Evolutionary conservation across 2,113 vertebrate species (phyloP).

Genomic region (Zosterops borbonicus): DNA sequence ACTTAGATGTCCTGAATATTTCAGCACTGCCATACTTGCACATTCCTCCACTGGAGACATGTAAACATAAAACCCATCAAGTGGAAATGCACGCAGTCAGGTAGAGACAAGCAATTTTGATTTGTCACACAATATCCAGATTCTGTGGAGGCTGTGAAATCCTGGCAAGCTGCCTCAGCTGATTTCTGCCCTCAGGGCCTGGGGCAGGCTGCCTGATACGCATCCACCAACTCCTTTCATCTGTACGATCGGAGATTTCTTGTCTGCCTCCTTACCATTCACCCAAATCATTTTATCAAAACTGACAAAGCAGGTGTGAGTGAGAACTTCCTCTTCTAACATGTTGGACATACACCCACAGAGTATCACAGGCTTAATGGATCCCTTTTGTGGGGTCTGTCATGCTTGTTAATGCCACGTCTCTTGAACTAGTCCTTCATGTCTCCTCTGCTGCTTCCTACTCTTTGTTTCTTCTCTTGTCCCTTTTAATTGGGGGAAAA

Average conservation of each 20-base stretch:
- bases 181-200: background rate
- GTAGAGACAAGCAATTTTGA: slow-evolving; percentile 20
- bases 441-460: background rate
- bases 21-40: background rate
- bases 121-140: slow-evolving; percentile 1
- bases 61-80: slow-evolving; percentile 21
- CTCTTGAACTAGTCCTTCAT: background rate
- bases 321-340: background rate
- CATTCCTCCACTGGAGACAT: background rate
- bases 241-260: accelerated
- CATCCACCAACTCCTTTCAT: background rate
- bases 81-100: slow-evolving; percentile 4
- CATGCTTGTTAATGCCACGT: accelerated
- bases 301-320: background rate
- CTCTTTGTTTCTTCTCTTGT: background rate
- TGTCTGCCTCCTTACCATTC: background rate
- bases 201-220: background rate
- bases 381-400: background rate
- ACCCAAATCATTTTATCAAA: background rate
- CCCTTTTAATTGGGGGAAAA: background rate
- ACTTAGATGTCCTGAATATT: background rate
- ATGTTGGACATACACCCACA: background rate
- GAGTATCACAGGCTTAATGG: background rate
- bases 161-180: background rate
- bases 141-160: background rate